Base-by-base conservation (phyloP, 2,797 vertebrate species). In the Champsocephalus gunnari region DNA sequence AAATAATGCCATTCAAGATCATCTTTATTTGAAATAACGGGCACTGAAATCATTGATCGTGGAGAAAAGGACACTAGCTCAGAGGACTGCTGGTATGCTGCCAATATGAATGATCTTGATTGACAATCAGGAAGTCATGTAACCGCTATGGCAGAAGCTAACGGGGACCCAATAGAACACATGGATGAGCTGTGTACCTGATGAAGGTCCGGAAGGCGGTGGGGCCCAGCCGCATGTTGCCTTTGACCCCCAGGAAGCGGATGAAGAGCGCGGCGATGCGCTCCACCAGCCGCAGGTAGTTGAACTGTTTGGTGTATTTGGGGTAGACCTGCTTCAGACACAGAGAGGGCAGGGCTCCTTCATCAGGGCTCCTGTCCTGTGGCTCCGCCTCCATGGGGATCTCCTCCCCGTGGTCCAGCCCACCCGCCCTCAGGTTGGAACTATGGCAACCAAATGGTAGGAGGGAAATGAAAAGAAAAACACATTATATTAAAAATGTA, bases 281-380 rank as follows among this genome's bases (percentile, higher is more conserved):
- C 84, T 99, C 98, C 90, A 98, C 94, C 21, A 96, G 89, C 2
- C 96, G 93, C 91, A 99, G 93, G 85, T 96, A 94, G 93, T 88
- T 95, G 82, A 99, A 99, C 88, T 98, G 97, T 86, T 96, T 96
- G 56, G 95, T 95, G 8, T 99, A 98, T 76, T 99, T 99, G 53
- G 98, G 98, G 83, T 97, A 99, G 56, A 99, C 97, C 86, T 98
- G 97, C 90, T 99, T 99, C 88, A 99, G 95, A 83, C 96, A 98
- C 19, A 96, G 90, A 4, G 97, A 95, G 13, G 97, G 97, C 75
- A 96, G 91, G 0, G 43, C 4, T 2, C 28, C 21, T 0, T 87
- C 93, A 0, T 49, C 74, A 1, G 87, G 87, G 0, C 53, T 51
- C 65, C 79, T 82, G 7, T 81, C 84, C 0, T 75, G 83, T 0